Base-by-base conservation (phyloP, 2,888 invertebrate species). In the Spilosoma lubricipeda region DNA sequence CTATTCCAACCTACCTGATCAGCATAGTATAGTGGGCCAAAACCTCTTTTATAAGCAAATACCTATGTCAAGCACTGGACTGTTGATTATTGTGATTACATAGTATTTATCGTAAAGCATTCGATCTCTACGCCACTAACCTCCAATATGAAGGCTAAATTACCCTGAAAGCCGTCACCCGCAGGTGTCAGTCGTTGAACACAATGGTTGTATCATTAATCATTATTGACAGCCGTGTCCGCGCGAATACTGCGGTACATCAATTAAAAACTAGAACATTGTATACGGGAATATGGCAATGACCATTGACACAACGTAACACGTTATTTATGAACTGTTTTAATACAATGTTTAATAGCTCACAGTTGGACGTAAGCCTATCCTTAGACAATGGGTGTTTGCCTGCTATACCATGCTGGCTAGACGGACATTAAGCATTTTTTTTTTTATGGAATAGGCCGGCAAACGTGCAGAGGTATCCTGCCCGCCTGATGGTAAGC, bases 121-220 rank as follows among this genome's bases (percentile, higher is more conserved):
- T 11, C 18, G 8, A 36, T n/a, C 36, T 66, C 45, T 23, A 42
- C 13, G 33, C 45, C 71, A 27, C 65, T 30, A 36, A 52, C 27
- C 56, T 13, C 69, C 69, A 18, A 36, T 56, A 27, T 67, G 36
- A n/a, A 48, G 45, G 45, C 67, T 23, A 48, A 72, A 72, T 72
- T 72, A 72, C 72, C 67, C n/a, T 45, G 15, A 20, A 72, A 72
- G 33, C 52, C 33, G 67, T 72, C 63, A 63, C 2, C n/a, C 63
- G 67, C 72, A 63, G 45, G 63, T 72, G 39, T 45, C 48, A 68
- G 45, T 67, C 27, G 67, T 59, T 72, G 63, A 30, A 63, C 36
- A 67, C 72, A 59, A 71, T 66, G 66, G 56, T 66, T 56, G 13
- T 18, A 45, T 68, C 72, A 27, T 72, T 48, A 45, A 68, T 72